phyloP scores from a whole-genome alignment of 1,140 invertebrate genomes.

The Caenorhabditis latens region DNA sequence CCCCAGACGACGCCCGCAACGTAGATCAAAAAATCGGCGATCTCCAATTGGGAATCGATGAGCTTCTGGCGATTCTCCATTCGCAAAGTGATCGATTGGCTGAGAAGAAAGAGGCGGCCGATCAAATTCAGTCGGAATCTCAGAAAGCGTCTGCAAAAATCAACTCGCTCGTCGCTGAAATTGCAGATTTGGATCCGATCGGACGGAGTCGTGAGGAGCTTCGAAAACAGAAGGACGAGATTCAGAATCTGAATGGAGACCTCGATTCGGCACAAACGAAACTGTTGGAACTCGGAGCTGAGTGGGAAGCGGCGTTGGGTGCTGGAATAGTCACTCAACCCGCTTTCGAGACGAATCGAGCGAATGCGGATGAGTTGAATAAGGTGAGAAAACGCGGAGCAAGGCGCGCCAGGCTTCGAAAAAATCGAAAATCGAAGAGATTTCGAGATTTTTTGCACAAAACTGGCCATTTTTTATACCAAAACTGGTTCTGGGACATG shows the following conservation, averaged over 20 bases:
- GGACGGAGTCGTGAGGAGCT: slow-evolving; percentile 44
- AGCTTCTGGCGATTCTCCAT: not conserved
- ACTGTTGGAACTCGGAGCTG: slow-evolving; percentile 7
- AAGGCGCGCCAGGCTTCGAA: no score
- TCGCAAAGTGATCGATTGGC: not conserved
- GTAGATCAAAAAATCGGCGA: not conserved
- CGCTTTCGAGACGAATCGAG: slow-evolving; percentile 20
- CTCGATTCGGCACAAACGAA: slow-evolving; percentile 20
- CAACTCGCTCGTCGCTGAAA: slow-evolving; percentile 25
- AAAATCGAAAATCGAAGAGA: no score
- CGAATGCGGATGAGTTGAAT: slow-evolving; percentile 21
- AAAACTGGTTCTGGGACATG: no score
- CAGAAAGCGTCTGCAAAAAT: not conserved
- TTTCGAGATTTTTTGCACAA: no score
- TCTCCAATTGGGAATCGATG: slow-evolving; percentile 15
- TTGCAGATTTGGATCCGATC: slow-evolving; percentile 53
- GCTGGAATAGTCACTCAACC: slow-evolving; percentile 54
- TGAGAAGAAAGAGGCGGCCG: not conserved
- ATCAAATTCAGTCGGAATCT: not conserved
- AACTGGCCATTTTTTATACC: no score
- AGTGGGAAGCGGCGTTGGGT: slow-evolving; percentile 23
- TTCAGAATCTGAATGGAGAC: slow-evolving; percentile 5
- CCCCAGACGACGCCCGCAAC: not conserved
- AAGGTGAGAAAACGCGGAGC: slow-evolving; percentile 27
- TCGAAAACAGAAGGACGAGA: slow-evolving; percentile 51